phyloP scores from a whole-genome alignment of 2,113 vertebrate genomes.

The Nesogale talazaci region DNA sequence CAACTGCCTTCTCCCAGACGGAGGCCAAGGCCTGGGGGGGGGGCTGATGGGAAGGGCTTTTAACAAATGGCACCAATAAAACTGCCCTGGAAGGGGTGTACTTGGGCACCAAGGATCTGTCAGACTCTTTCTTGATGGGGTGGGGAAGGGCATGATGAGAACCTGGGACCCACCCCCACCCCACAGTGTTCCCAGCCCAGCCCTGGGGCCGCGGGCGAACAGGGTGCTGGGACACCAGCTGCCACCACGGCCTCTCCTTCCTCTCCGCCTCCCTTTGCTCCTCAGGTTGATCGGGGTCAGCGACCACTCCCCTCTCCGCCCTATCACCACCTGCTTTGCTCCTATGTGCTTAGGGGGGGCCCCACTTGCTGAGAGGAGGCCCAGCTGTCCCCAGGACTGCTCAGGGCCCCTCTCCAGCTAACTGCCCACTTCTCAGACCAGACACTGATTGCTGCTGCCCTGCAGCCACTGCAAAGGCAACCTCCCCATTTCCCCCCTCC shows the following conservation, averaged over 20 bases:
- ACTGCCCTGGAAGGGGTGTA: slow-evolving; percentile 59
- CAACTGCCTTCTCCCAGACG: slow-evolving; percentile 6
- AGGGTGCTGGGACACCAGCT: not conserved
- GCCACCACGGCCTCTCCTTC: no score
- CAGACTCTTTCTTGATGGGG: slow-evolving; percentile 38
- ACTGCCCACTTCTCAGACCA: not conserved
- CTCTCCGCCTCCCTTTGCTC: not conserved
- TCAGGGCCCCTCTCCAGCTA: not conserved
- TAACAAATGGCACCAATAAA: slow-evolving; percentile 74
- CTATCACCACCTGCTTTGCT: not conserved
- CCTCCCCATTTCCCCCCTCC: not conserved
- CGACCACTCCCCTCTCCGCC: no score
- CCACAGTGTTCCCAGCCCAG: not conserved
- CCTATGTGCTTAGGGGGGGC: not conserved
- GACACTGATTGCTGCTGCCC: not conserved
- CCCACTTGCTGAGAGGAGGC: no score
- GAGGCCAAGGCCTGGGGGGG: slow-evolving; percentile 36
- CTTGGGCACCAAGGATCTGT: slow-evolving; percentile 37
- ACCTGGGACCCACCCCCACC: not conserved
- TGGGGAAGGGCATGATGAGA: not conserved
- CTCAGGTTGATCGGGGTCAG: no score
- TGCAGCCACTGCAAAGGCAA: not conserved
- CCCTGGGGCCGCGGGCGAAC: not conserved
- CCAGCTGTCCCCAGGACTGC: not conserved
- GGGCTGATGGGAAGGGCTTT: slow-evolving; percentile 52